Base-by-base conservation (phyloP, 2,888 invertebrate species). In the Helobdella robusta region DNA sequence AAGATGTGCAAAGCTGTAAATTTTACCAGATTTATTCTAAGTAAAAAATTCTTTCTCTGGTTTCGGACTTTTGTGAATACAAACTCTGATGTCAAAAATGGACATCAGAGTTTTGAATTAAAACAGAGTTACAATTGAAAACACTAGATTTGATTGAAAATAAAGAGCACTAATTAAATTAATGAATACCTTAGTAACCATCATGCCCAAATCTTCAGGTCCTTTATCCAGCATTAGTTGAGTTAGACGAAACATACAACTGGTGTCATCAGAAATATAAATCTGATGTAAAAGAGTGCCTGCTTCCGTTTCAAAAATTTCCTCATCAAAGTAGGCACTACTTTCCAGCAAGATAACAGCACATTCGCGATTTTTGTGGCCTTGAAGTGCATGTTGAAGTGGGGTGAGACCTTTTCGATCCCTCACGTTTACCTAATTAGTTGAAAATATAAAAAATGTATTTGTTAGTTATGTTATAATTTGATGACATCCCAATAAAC, bases 121-220 rank as follows among this genome's bases (percentile, higher is more conserved):
- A n/a, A n/a, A n/a, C n/a, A n/a, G n/a, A n/a, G n/a, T n/a, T n/a
- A n/a, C n/a, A n/a, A n/a, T n/a, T n/a, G n/a, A n/a, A n/a, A n/a
- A n/a, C n/a, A n/a, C n/a, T n/a, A n/a, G n/a, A n/a, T n/a, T n/a
- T n/a, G n/a, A n/a, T n/a, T n/a, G n/a, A n/a, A n/a, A n/a, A n/a
- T n/a, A n/a, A n/a, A n/a, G n/a, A n/a, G n/a, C n/a, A n/a, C n/a
- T n/a, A n/a, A n/a, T n/a, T n/a, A n/a, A n/a, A n/a, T n/a, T n/a
- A n/a, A n/a, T n/a, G n/a, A n/a, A n/a, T n/a, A n/a, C 85, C 74
- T 88, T 68, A 11, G 68, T 68, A 2, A 69, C 61, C 32, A 64
- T 66, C 34, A 59, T 65, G n/a, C 68, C 70, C 23, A 70, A 64
- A 48, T 70, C 70, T 11, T 64, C 35, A 8, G 70, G 70, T 1